Conservation (phyloP, 2,888 invertebrate genomes). For the Heterodera filipjevi region DNA sequence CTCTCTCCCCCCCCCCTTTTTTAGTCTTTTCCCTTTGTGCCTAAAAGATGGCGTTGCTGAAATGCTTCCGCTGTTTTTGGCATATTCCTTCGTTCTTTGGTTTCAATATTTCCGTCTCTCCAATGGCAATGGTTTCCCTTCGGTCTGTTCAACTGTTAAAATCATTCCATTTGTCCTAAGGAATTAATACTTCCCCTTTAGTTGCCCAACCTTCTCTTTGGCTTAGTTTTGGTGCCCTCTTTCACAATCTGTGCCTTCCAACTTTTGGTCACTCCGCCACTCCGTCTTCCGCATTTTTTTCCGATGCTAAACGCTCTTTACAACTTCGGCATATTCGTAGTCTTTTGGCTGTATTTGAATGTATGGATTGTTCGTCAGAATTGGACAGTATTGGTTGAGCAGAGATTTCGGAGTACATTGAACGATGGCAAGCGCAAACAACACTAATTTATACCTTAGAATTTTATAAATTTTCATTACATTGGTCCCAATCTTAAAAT, state of each 20-base stretch:
- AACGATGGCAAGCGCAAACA: neutral
- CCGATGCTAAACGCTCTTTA: conserved; percentile 80
- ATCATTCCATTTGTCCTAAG: neutral
- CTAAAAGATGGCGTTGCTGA: conserved; percentile 52
- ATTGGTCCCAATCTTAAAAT: too few relatives aligned
- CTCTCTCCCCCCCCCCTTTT: too few relatives aligned
- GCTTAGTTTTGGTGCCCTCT: neutral
- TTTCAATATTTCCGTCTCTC: neutral
- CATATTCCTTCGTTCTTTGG: conserved; percentile 37
- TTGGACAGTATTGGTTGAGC: neutral
- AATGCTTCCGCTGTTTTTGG: conserved; percentile 45
- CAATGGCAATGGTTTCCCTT: neutral
- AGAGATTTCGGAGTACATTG: neutral
- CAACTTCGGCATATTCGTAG: conserved; percentile 71
- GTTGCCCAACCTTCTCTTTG: neutral
- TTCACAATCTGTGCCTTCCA: conserved; percentile 37
- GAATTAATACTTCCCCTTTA: neutral
- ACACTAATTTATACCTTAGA: too few relatives aligned
- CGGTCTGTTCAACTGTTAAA: neutral
- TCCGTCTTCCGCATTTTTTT: conserved; percentile 80
- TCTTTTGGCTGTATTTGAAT: conserved; percentile 26
- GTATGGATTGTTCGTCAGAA: conserved; percentile 19
- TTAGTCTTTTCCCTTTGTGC: conserved; percentile 57
- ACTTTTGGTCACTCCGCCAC: conserved; percentile 70
- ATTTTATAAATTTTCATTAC: too few relatives aligned